Conservation (phyloP, 2,888 invertebrate genomes). For the Cremastinae sp. region DNA sequence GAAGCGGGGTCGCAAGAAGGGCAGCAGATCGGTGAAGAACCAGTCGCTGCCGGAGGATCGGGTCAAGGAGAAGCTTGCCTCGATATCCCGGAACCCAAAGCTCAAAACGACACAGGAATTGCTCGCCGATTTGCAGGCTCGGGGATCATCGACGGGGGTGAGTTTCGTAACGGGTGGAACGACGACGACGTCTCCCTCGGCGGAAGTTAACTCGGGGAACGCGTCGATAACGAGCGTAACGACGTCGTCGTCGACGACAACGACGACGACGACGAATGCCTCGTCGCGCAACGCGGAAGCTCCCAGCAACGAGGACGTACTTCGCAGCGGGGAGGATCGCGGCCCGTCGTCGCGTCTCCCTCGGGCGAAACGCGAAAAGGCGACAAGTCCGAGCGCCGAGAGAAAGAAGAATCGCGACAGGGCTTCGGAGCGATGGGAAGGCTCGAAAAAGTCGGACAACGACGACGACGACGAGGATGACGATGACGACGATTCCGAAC, state of each 20-base stretch:
- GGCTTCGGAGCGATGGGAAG: slow-evolving; percentile 40
- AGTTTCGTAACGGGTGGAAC: slow-evolving; percentile 68
- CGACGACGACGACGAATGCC: slow-evolving; percentile 74
- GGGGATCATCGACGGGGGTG: slow-evolving; percentile 79
- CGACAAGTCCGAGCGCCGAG: slow-evolving; percentile 22
- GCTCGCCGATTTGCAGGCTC: slow-evolving; percentile 88
- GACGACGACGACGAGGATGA: slow-evolving; percentile 54
- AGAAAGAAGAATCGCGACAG: slow-evolving; percentile 29
- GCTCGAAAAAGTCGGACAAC: slow-evolving; percentile 48
- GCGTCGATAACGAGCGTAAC: neutral
- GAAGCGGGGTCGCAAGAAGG: slow-evolving; percentile 84
- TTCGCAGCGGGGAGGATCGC: slow-evolving; percentile 77
- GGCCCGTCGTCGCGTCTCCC: slow-evolving; percentile 58
- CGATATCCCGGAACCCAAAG: slow-evolving; percentile 84
- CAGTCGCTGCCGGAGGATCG: slow-evolving; percentile 80
- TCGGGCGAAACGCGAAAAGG: slow-evolving; percentile 37
- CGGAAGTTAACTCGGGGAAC: slow-evolving; percentile 13
- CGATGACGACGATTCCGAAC: slow-evolving; percentile 55
- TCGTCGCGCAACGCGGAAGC: slow-evolving; percentile 76
- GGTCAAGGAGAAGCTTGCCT: slow-evolving; percentile 84
- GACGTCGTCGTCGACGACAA: slow-evolving; percentile 70
- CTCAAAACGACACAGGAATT: slow-evolving; percentile 91
- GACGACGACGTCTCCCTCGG: slow-evolving; percentile 67
- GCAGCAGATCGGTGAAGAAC: slow-evolving; percentile 82
- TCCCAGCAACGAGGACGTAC: slow-evolving; percentile 75